These are phyloP conservation scores for Dione juno DNA, from an alignment of 2,888 invertebrate genomes.

Conservation along the genomic window DNA sequence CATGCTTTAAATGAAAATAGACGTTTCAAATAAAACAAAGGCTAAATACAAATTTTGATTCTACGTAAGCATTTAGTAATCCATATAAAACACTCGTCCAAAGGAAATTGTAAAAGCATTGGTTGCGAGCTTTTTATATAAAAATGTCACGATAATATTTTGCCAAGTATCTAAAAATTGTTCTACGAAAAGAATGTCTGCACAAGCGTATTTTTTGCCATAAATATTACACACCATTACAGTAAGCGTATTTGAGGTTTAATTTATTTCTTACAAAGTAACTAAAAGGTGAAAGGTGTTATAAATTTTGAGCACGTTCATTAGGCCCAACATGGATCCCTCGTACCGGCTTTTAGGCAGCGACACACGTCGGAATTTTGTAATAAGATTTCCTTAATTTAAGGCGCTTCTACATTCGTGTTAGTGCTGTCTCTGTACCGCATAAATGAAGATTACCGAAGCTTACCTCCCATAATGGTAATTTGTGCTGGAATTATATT, in stretches of 20 bases:
- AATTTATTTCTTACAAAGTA: conserved; percentile 59
- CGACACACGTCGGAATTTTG: conserved; percentile 81
- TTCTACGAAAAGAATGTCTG: conserved; percentile 26
- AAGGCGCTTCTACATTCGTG: conserved; percentile 59
- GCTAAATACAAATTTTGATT: conserved; percentile 8
- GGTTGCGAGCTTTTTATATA: conserved; percentile 29
- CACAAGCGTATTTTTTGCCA: conserved; percentile 31
- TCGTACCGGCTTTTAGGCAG: conserved; percentile 70
- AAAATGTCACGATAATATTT: conserved; percentile 36
- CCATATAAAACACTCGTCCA: conserved; percentile 23
- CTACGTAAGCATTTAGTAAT: conserved; percentile 10
- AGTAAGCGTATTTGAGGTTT: conserved; percentile 60
- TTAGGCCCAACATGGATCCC: conserved; percentile 67
- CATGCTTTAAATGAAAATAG: no score
- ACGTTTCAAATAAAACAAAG: no score
- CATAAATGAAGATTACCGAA: conserved; percentile 32
- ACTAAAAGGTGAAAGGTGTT: conserved; percentile 75
- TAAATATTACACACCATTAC: conserved; percentile 52
- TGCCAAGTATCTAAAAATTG: conserved; percentile 26
- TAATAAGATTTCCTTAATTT: conserved; percentile 82
- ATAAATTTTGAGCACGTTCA: conserved; percentile 81
- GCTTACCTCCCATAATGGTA: conserved; percentile 11
- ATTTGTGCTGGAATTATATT: neutral
- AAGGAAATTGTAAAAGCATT: conserved; percentile 40
- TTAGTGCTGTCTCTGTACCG: conserved; percentile 45